Evolutionary conservation across 2,797 vertebrate species (phyloP), one percentile per base, ranked within the genome.

Genomic region (Pangasius krempfi): DNA sequence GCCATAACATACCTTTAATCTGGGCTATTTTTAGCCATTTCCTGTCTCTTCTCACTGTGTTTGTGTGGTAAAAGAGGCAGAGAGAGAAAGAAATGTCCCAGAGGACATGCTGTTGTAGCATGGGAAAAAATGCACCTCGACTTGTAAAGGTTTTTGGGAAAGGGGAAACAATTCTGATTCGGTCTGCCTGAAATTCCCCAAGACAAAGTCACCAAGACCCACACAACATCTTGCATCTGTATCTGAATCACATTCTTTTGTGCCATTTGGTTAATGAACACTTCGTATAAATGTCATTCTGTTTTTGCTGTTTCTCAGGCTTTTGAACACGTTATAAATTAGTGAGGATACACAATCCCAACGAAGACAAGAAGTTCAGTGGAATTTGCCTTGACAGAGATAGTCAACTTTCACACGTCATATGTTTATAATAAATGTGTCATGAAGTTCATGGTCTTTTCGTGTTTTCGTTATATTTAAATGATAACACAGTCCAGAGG

Each of bases 1-100:
- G 96, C 96, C 96, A 97, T 97, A 97, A 97, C 97, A 97, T 97
- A 97, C 97, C 97, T 97, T 97, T 97, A 97, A 97, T 97, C 96
- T 62, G 95, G 96, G 37, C 96, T 97, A 97, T 97, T 97, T 96
- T 97, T 97, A 97, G 96, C 95, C 95, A 96, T 96, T 92, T 93
- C 91, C 92, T 93, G 90, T 89, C 87, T 87, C 88, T 89, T 85
- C 22, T 37, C 68, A 20, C 73, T 91, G 60, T 54, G 85, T 70
- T 78, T 58, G 78, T 75, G 81, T 84, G 80, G 85, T 83, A 73
- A 75, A 76, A 76, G 54, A 73, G 27, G n/a, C 44, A 25, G 82
- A 81, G 58, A 83, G 58, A 83, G 78, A 72, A 64, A 40, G 44
- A 86, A 37, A 79, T 10, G 84, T 64, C 88, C 84, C 90, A 75